These are phyloP conservation scores for Ichneumoninae sp. DNA, from an alignment of 2,888 invertebrate species.

Conservation along the genomic window DNA sequence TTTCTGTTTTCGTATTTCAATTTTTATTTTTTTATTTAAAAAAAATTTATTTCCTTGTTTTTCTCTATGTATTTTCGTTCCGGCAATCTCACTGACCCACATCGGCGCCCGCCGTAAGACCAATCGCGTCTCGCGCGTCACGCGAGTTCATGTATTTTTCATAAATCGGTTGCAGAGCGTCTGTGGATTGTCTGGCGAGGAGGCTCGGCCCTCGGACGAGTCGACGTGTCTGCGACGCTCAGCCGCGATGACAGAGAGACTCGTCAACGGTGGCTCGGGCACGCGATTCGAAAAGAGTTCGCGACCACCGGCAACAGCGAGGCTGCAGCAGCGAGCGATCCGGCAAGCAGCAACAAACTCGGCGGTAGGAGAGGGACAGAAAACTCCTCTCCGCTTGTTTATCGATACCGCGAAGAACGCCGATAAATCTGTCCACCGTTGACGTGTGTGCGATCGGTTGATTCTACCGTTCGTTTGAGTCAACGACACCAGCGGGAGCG, in stretches of 20 bases:
- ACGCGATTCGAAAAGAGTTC: conserved; percentile 47
- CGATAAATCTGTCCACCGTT: conserved; percentile 66
- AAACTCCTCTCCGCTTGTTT: conserved; percentile 55
- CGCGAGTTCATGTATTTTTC: conserved; percentile 47
- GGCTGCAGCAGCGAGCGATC: conserved; percentile 6
- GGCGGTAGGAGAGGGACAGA: conserved; percentile 1
- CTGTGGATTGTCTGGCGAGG: conserved; percentile 49
- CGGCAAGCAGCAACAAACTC: conserved; percentile 23
- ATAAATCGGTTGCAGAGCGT: conserved; percentile 2
- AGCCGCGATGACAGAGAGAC: conserved; percentile 56
- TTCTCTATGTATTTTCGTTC: background rate
- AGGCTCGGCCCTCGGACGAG: conserved; percentile 32
- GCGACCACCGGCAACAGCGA: conserved; percentile 58
- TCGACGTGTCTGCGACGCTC: conserved; percentile 14
- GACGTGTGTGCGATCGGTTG: conserved; percentile 59
- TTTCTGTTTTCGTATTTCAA: background rate
- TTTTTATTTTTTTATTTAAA: background rate
- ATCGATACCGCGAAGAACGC: conserved; percentile 66
- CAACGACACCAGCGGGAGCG: conserved; percentile 40
- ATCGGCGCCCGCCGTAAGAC: background rate
- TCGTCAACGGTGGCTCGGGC: conserved; percentile 39
- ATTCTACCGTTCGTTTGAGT: conserved; percentile 40
- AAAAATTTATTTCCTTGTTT: background rate
- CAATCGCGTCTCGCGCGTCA: conserved; percentile 23
- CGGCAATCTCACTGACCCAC: conserved; percentile 1